These are phyloP conservation scores for Eulimnadia texana DNA, from an alignment of 1,140 invertebrate genomes.

Conservation along the genomic window DNA sequence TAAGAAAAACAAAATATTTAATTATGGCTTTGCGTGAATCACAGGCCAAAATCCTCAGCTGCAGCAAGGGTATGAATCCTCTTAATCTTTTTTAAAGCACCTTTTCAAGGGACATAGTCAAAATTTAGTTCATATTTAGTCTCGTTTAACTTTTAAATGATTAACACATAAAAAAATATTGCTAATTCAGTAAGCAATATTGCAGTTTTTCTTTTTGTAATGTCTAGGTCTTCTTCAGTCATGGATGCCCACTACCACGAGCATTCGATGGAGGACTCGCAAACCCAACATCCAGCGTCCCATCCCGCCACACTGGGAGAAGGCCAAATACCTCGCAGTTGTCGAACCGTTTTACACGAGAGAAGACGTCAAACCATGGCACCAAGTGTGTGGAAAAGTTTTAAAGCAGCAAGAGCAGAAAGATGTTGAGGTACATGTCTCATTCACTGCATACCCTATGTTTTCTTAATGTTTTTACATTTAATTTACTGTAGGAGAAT, in stretches of 20 bases:
- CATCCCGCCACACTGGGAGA: constrained; percentile 6
- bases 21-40: too few species aligned
- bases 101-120: too few species aligned
- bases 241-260: not conserved
- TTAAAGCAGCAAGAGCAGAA: not conserved
- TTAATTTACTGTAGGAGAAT: not conserved
- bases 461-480: not conserved
- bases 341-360: not conserved
- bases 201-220: too few species aligned
- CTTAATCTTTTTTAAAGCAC: too few species aligned
- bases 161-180: not conserved
- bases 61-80: too few species aligned
- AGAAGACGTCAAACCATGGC: not conserved
- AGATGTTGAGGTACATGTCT: not conserved
- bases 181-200: too few species aligned
- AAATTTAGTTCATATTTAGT: too few species aligned
- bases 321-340: not conserved
- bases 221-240: not conserved
- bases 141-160: not conserved
- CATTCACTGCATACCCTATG: not conserved
- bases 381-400: not conserved
- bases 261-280: constrained; percentile 4
- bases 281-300: constrained; percentile 7
- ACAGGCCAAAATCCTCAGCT: too few species aligned
- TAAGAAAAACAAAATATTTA: too few species aligned